Base-by-base conservation (phyloP, 1,140 invertebrate species). In the Papilio polytes region DNA sequence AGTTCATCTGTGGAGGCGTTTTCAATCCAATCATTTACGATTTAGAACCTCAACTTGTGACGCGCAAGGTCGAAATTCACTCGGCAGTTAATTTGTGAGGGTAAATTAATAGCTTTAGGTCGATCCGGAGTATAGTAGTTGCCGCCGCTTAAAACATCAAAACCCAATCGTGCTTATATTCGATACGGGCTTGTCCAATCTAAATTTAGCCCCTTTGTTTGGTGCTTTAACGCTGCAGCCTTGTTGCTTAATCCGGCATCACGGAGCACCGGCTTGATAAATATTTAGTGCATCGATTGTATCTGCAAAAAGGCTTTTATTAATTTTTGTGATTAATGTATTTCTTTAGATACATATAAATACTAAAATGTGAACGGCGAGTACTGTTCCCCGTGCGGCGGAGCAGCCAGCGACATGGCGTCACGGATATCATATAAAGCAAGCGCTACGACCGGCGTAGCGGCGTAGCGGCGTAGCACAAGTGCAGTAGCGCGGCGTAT, bases 121-220 rank as follows among this genome's bases (percentile, higher is more conserved):
- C 26, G 72, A 44, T 46, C n/a, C 72, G 41, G 70, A 74, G 72
- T 74, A 74, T 44, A 74, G 72, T 74, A 74, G 72, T 74, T 74
- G 72, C 72, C 72, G n/a, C 18, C 72, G 72, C 72, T 74, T 74
- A 74, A 74, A 74, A 74, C 72, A 74, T 74, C 72, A 74, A 74
- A 73, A 74, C 72, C 72, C 72, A 74, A 74, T 74, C 72, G 72
- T 46, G 72, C 72, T 26, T 74, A 74, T 74, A 74, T 74, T 74
- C 72, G 72, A 74, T 74, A 74, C 72, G 72, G 31, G 72, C 72
- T 74, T 74, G 72, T 74, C 41, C 72, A 74, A 74, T 74, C 36
- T 74, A 74, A 74, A 74, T 74, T 74, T 74, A 74, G 41, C 72
- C 72, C 18, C 72, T 74, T 74, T 74, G 72, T 74, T 74, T 74